These are phyloP conservation scores for Enteromius afrohamiltoni DNA, from an alignment of 2,797 vertebrate genomes.

Conservation along the genomic window DNA sequence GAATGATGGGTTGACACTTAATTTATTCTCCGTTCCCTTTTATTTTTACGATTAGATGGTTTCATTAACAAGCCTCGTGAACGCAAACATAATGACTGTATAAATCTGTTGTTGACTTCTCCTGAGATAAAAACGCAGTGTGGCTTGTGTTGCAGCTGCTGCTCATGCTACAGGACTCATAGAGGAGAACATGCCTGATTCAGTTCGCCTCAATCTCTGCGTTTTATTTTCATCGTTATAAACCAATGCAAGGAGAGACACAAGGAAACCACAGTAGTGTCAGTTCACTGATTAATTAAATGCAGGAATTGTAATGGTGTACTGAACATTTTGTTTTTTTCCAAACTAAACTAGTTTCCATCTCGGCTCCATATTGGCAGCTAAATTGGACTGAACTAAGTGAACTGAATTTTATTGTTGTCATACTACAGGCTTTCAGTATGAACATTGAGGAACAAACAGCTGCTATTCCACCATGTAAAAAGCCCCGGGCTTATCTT, in stretches of 20 bases:
- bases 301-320: neutral
- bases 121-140: neutral
- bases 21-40: constrained; percentile 28
- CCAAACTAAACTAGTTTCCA: no score
- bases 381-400: constrained; percentile 14
- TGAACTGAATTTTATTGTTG: constrained; percentile 11
- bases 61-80: constrained; percentile 43
- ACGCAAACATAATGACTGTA: constrained; percentile 20
- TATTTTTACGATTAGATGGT: constrained; percentile 16
- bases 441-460: constrained; percentile 75
- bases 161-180: neutral
- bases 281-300: neutral
- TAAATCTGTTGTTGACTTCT: constrained; percentile 9
- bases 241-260: neutral
- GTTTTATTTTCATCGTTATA: neutral
- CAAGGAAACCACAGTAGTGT: constrained; percentile 1
- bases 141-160: neutral
- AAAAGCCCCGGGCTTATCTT: constrained; percentile 25
- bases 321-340: neutral
- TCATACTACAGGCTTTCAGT: constrained; percentile 16
- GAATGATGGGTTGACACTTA: constrained; percentile 12
- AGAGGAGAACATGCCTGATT: constrained; percentile 7
- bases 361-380: neutral
- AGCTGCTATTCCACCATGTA: constrained; percentile 31
- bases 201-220: neutral